Evolutionary conservation across 2,797 vertebrate genomes (phyloP).

Genomic region (Gobionotothen gibberifrons): DNA sequence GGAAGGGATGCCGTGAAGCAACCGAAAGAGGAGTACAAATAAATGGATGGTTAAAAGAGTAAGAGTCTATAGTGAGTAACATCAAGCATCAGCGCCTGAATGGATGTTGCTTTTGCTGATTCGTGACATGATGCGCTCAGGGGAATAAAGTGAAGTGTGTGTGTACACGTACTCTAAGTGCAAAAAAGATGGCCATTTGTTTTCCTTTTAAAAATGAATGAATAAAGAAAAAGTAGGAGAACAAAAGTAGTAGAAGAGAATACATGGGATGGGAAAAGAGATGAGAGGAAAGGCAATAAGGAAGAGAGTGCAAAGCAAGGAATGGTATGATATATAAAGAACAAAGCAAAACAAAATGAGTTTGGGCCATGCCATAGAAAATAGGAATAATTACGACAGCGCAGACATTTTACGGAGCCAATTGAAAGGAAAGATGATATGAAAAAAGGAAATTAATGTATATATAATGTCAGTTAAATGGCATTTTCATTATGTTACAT

Average conservation of each 20-base stretch:
- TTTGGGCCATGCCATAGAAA: neutral
- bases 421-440: neutral
- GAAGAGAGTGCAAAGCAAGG: neutral
- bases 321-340: neutral
- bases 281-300: neutral
- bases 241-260: neutral
- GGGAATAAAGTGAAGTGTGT: neutral
- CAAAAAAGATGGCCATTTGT: neutral
- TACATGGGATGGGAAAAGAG: too few species aligned
- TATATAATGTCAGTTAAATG: slow-evolving; percentile 10
- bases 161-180: neutral
- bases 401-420: neutral
- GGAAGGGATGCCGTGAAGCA: slow-evolving; percentile 26
- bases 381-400: neutral
- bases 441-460: neutral
- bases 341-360: neutral
- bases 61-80: slow-evolving; percentile 29
- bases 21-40: slow-evolving; percentile 48
- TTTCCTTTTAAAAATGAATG: neutral
- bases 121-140: slow-evolving; percentile 32
- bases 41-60: slow-evolving; percentile 40
- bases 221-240: neutral
- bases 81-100: slow-evolving; percentile 55
- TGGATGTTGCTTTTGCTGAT: slow-evolving; percentile 43
- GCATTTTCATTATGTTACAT: slow-evolving; percentile 8